phyloP scores from a whole-genome alignment of 1,140 invertebrate species.

The Nebria ingens region DNA sequence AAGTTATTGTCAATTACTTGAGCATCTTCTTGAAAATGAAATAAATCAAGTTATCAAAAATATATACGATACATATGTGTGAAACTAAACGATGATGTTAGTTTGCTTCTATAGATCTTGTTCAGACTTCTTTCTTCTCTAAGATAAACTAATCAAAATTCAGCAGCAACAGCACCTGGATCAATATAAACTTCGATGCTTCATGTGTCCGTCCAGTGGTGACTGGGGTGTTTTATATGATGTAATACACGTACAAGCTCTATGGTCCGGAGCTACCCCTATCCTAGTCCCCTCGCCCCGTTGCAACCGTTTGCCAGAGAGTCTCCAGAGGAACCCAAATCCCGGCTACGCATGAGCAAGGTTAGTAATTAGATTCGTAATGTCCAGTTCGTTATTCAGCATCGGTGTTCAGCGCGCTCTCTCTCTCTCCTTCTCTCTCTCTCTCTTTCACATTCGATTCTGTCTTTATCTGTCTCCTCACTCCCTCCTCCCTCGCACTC shows the following conservation, averaged over 20 bases:
- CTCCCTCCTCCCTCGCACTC: slow-evolving; percentile 5
- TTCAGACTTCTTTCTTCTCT: no score
- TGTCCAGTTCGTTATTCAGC: slow-evolving; percentile 35
- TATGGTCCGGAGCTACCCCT: slow-evolving; percentile 1
- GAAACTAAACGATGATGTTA: no score
- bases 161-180: no score
- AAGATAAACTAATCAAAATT: no score
- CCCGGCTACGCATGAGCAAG: slow-evolving; percentile 34
- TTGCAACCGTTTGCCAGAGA: not conserved
- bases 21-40: no score
- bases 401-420: not conserved
- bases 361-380: slow-evolving; percentile 38
- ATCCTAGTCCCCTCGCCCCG: not conserved
- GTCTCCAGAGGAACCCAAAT: slow-evolving; percentile 9
- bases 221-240: not conserved
- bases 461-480: not conserved
- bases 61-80: no score
- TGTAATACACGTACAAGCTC: not conserved
- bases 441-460: not conserved
- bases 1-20: no score
- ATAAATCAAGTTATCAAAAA: no score
- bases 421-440: not conserved
- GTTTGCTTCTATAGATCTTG: no score
- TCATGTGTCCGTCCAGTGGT: not conserved
- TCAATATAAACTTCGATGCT: no score